A percentile compares a stretch with the other conserved stretches of the same genome.
phyloP scores from a whole-genome alignment of 2,113 vertebrate species.

The Pseudorhombus dupliciocellatus region DNA sequence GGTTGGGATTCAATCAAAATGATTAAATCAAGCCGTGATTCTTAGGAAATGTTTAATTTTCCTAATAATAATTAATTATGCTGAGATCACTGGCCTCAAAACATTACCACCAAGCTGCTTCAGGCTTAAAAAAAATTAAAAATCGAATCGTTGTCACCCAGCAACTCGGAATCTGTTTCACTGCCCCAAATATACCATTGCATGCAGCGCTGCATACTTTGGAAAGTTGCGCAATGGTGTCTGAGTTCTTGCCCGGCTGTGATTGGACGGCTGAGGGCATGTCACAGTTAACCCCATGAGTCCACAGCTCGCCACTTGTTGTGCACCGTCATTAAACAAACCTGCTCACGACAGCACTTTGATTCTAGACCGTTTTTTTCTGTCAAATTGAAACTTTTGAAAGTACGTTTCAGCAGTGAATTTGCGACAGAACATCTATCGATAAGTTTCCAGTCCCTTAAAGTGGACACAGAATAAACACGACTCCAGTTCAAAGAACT shows the following conservation, averaged over 20 bases:
- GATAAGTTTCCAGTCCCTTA: no score
- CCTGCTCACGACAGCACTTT: neutral
- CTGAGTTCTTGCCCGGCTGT: conserved; percentile 1
- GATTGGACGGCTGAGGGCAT: neutral
- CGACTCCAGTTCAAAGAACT: no score
- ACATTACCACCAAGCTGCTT: neutral
- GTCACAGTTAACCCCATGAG: neutral
- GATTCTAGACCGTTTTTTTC: neutral
- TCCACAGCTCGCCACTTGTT: neutral
- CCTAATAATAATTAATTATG: neutral
- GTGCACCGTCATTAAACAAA: neutral
- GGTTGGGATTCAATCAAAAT: neutral
- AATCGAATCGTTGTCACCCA: no score
- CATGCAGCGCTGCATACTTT: neutral
- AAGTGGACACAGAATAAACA: no score
- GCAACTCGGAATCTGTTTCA: neutral
- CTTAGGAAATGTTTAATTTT: neutral
- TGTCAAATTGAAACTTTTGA: neutral
- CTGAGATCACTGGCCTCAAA: neutral
- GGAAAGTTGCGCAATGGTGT: neutral
- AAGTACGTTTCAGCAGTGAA: neutral
- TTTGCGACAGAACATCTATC: neutral
- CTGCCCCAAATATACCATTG: neutral
- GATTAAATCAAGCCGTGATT: neutral
- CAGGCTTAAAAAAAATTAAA: no score